Evolutionary conservation across 2,113 vertebrate species (phyloP).

Genomic region (Sprattus sprattus): DNA sequence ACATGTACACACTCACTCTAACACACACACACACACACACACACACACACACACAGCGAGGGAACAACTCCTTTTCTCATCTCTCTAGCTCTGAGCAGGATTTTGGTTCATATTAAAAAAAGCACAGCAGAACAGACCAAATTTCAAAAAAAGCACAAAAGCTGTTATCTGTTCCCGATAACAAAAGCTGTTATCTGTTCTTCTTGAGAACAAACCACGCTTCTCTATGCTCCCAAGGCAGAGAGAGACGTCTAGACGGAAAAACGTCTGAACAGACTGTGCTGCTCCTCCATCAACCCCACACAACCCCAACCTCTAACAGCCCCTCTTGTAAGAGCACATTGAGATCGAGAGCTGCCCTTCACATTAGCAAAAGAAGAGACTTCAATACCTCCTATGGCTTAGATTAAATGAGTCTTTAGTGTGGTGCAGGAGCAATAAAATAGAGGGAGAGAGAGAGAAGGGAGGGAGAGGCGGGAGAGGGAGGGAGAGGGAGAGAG

Average conservation of each 20-base stretch:
- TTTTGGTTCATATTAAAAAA: background rate
- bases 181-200: background rate
- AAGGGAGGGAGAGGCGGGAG: background rate
- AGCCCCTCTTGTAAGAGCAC: background rate
- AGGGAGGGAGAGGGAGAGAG: background rate
- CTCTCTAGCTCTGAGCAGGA: background rate
- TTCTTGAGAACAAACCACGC: background rate
- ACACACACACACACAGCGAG: background rate
- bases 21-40: background rate
- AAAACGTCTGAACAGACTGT: background rate
- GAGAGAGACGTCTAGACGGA: background rate
- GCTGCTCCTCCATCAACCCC: background rate
- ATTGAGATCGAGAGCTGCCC: background rate
- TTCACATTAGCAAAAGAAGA: background rate
- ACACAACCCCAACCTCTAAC: background rate
- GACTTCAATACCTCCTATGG: background rate
- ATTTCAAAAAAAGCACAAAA: background rate
- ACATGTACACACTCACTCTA: background rate
- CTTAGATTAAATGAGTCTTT: constrained; percentile 29
- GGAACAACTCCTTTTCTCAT: too few relatives aligned
- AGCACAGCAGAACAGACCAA: background rate
- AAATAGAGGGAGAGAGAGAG: background rate
- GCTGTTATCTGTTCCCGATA: background rate
- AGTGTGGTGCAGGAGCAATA: constrained; percentile 32
- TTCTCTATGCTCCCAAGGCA: background rate